These are phyloP conservation scores for Cacatua alba DNA, from an alignment of 2,113 vertebrate species.

Conservation along the genomic window DNA sequence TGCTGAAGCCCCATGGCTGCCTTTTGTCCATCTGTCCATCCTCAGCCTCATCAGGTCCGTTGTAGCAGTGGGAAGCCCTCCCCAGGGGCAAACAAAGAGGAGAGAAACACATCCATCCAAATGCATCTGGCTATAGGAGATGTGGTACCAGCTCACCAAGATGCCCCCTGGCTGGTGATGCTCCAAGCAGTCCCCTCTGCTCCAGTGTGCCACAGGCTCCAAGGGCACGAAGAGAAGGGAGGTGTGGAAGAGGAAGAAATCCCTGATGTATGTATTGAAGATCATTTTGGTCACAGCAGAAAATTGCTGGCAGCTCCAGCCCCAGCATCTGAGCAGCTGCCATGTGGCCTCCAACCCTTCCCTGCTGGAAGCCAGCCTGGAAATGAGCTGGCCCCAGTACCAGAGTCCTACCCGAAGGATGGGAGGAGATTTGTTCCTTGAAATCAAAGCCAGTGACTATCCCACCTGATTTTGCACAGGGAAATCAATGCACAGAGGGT, in stretches of 20 bases:
- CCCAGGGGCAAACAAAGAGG: background rate
- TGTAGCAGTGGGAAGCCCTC: background rate
- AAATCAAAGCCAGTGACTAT: background rate
- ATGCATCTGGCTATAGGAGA: background rate
- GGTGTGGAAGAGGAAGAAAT: background rate
- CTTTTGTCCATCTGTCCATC: background rate
- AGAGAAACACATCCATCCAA: background rate
- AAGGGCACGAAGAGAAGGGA: background rate
- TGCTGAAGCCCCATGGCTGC: background rate
- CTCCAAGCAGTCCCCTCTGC: rapidly evolving
- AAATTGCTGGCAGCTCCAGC: constrained; percentile 26
- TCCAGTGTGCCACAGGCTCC: background rate
- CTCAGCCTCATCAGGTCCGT: background rate
- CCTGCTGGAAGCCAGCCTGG: constrained; percentile 30
- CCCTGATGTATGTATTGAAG: background rate
- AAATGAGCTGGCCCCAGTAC: background rate
- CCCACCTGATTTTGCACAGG: background rate
- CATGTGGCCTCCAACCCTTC: constrained; percentile 22
- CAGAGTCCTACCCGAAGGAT: background rate
- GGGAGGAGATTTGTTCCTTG: constrained; percentile 5
- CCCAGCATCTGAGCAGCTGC: constrained; percentile 12
- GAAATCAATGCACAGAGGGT: background rate
- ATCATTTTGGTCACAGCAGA: constrained; percentile 29
- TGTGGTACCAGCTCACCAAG: background rate
- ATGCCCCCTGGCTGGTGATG: background rate